Percentiles rank a stretch among this genome's conserved stretches.
Conservation (phyloP, 2,113 vertebrate species). For the Astur gentilis region DNA sequence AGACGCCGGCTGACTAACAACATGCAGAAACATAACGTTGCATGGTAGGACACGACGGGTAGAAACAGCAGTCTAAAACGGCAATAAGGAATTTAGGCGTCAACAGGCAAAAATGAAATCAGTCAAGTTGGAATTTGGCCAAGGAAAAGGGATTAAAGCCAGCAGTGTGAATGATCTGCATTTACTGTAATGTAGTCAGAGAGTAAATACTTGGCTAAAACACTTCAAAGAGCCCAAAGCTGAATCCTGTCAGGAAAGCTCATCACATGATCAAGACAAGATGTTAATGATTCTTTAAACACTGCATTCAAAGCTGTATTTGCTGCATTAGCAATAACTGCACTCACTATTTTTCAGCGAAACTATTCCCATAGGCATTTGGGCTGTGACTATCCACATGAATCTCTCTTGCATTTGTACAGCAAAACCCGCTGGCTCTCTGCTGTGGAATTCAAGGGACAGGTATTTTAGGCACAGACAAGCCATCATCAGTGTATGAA, state of each 20-base stretch:
- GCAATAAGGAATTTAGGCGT: neutral
- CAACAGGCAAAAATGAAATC: neutral
- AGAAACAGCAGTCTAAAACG: neutral
- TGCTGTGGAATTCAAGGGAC: neutral
- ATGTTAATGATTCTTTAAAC: neutral
- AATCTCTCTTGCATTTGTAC: accelerated
- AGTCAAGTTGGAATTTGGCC: neutral
- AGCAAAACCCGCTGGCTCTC: neutral
- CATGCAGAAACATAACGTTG: neutral
- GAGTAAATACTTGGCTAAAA: neutral
- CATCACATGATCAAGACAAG: neutral
- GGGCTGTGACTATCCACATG: neutral
- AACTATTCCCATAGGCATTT: neutral
- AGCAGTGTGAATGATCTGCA: neutral
- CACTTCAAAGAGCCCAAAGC: neutral
- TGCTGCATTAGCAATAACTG: accelerated
- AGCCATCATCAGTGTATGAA: accelerated
- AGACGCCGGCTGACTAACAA: neutral
- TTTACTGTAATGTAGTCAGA: neutral
- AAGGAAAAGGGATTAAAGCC: neutral
- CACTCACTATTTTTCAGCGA: accelerated
- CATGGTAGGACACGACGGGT: neutral
- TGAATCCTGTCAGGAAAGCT: neutral
- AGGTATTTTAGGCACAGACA: neutral
- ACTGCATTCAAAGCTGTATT: accelerated